phyloP scores from a whole-genome alignment of 2,888 invertebrate genomes.

The Pyrochroa serraticornis region DNA sequence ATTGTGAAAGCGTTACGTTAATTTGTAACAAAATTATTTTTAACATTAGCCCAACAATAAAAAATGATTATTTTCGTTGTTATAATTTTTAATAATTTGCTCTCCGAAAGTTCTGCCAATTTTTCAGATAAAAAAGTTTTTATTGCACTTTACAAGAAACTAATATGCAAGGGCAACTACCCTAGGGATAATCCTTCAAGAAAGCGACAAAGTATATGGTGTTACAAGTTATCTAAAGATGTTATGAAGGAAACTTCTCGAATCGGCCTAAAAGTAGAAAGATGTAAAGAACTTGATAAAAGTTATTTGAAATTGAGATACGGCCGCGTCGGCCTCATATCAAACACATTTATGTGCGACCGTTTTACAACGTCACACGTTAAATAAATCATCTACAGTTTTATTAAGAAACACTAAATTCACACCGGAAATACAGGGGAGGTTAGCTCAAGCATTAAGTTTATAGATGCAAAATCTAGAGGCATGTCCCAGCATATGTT shows the following conservation, averaged over 20 bases:
- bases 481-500: constrained; percentile 35
- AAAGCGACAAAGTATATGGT: constrained; percentile 25
- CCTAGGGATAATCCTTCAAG: constrained; percentile 18
- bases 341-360: constrained; percentile 5
- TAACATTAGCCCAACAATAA: too few relatives aligned
- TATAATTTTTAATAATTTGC: too few relatives aligned
- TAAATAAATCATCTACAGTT: constrained; percentile 4
- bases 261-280: constrained; percentile 21
- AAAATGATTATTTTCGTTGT: too few relatives aligned
- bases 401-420: constrained; percentile 13
- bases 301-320: constrained; percentile 27
- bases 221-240: constrained; percentile 27
- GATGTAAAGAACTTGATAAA: constrained; percentile 29
- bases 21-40: too few relatives aligned
- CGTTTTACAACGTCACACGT: neutral
- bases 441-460: constrained; percentile 28
- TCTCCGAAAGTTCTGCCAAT: too few relatives aligned
- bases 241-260: constrained; percentile 28
- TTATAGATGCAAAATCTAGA: constrained; percentile 34
- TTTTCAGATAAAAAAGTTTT: constrained; percentile 3
- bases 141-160: constrained; percentile 14
- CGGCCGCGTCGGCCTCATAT: constrained; percentile 1
- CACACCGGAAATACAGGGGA: constrained; percentile 6
- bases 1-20: too few relatives aligned
- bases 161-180: constrained; percentile 7